Conservation (phyloP, 2,113 vertebrate species). For the Ictalurus punctatus region DNA sequence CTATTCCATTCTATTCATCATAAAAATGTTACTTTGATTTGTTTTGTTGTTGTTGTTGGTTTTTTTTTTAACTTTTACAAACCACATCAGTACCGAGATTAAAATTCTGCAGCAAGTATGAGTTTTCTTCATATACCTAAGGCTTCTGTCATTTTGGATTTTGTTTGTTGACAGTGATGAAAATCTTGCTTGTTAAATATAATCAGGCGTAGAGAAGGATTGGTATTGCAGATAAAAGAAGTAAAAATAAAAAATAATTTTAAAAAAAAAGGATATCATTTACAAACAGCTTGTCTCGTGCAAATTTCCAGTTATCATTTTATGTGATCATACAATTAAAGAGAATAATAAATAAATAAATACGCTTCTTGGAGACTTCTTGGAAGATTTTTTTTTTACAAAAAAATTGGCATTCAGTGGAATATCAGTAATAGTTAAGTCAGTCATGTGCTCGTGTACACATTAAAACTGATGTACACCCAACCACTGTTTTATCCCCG, state of each 20-base stretch:
- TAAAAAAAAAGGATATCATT: neutral
- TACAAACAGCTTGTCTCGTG: neutral
- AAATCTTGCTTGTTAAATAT: neutral
- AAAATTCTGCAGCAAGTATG: neutral
- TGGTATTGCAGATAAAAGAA: neutral
- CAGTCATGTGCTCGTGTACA: too few species aligned
- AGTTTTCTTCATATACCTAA: neutral
- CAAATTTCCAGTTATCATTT: neutral
- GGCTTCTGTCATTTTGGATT: neutral
- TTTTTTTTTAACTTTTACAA: neutral
- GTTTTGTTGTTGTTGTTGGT: neutral
- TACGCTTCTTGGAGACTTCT: neutral
- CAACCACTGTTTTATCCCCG: too few species aligned
- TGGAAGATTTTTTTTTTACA: too few species aligned
- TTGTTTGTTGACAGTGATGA: neutral
- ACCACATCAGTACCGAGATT: neutral
- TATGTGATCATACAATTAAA: neutral
- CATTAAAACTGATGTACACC: too few species aligned
- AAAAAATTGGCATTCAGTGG: neutral
- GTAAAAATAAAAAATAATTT: neutral
- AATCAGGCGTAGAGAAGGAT: neutral
- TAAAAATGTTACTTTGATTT: neutral
- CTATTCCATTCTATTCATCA: neutral
- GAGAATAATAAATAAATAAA: neutral
- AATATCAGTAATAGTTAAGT: neutral